Evolutionary conservation across 2,113 vertebrate genomes (phyloP).

Genomic region (Eolophus roseicapilla): DNA sequence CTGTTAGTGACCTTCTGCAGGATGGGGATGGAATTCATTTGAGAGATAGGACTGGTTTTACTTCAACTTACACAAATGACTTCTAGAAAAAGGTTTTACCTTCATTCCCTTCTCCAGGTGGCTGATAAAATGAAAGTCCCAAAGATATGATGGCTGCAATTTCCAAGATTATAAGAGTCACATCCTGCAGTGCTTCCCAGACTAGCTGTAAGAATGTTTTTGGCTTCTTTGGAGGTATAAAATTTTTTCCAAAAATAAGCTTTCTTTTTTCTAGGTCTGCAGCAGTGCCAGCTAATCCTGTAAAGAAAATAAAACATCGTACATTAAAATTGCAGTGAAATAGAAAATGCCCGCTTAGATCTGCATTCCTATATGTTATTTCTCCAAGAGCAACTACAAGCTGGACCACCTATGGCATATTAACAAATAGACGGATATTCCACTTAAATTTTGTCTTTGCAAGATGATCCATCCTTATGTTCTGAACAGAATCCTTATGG

Average conservation of each 20-base stretch:
- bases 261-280: conserved; percentile 94
- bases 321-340: neutral
- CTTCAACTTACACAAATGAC: neutral
- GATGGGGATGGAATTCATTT: neutral
- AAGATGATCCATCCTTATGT: neutral
- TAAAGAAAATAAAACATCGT: conserved; percentile 4
- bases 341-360: neutral
- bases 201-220: conserved; percentile 99
- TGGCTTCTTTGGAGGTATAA: conserved; percentile 99
- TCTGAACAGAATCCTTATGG: neutral
- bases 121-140: conserved; percentile 96
- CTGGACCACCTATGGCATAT: neutral
- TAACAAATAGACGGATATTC: neutral
- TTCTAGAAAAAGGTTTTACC: conserved; percentile 69
- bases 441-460: neutral
- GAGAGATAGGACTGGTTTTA: neutral
- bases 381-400: neutral
- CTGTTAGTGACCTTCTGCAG: neutral
- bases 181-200: conserved; percentile 98
- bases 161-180: conserved; percentile 98
- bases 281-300: conserved; percentile 88
- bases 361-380: neutral
- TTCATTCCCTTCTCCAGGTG: conserved; percentile 86
- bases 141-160: conserved; percentile 95
- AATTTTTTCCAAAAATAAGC: conserved; percentile 93